A percentile compares a stretch with the other conserved stretches of the same genome.
Conservation (phyloP, 2,888 invertebrate genomes). For the Drosophila pullipes region DNA sequence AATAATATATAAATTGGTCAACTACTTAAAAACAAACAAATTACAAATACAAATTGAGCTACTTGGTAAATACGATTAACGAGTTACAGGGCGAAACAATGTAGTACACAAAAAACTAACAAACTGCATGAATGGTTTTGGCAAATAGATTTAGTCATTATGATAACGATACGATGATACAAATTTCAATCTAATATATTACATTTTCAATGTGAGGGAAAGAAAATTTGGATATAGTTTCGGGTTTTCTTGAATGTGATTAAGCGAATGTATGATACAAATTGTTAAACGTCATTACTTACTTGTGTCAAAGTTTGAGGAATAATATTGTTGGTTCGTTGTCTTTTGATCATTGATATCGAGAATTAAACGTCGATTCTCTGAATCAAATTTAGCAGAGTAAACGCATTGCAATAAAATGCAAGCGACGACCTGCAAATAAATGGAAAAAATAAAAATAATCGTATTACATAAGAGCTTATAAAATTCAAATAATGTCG, state of each 20-base stretch:
- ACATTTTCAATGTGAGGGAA: conserved; percentile 52
- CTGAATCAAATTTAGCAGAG: conserved; percentile 82
- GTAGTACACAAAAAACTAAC: conserved; percentile 48
- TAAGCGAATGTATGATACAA: conserved; percentile 51
- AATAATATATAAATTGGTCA: conserved; percentile 33
- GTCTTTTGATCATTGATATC: conserved; percentile 90
- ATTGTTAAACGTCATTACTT: conserved; percentile 84
- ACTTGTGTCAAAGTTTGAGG: conserved; percentile 92
- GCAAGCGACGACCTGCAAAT: conserved; percentile 86
- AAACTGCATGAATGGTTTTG: conserved; percentile 56
- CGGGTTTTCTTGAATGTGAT: conserved; percentile 22
- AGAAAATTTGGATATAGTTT: conserved; percentile 28
- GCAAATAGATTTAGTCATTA: conserved; percentile 44
- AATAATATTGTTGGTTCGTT: conserved; percentile 91
- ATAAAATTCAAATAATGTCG: neutral
- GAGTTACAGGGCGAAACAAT: conserved; percentile 46
- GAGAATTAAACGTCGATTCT: conserved; percentile 89
- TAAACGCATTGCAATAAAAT: conserved; percentile 84
- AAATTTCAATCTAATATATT: conserved; percentile 62
- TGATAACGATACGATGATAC: conserved; percentile 49
- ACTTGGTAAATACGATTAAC: conserved; percentile 40
- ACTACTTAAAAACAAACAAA: conserved; percentile 60
- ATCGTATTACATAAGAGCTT: conserved; percentile 10
- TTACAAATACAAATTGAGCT: conserved; percentile 60
- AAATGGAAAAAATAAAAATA: conserved; percentile 1